Base-by-base conservation (phyloP, 2,797 vertebrate species). In the Gymnocypris eckloni region DNA sequence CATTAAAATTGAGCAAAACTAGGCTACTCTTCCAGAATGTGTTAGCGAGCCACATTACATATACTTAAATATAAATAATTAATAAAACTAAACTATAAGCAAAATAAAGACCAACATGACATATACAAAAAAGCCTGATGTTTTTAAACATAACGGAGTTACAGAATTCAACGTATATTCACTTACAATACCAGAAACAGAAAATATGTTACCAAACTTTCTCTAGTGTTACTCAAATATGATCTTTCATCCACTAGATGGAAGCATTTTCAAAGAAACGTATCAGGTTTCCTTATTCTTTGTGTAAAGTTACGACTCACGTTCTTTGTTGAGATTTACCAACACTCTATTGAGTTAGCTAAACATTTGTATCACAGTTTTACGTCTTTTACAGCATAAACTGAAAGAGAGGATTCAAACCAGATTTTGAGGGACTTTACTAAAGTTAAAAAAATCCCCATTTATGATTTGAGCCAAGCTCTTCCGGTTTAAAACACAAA, bases 231-330 rank as follows among this genome's bases (percentile, higher is more conserved):
- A 33, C 16, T 67, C 12, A 56, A 28, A 54, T 3, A 48, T 15
- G 10, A 33, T 33, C 2, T 18, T 4, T 18, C 54, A 20, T 22
- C 89, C 93, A 92, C 92, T 88, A 94, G 94, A 93, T 90, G 93
- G 87, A 93, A 85, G 70, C 78, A 84, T 93, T 93, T 83, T 2
- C 83, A 82, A 82, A 78, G 2, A 43, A 80, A 84, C 2, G 12
- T 25, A 56, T 45, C 50, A 13, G n/a, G 10, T 67, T n/a, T 72
- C 10, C 10, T 50, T 22, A 6, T 28, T 64, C 39, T 56, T 50
- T 54, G 41, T 83, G 54, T 73, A 20, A 45, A 33, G n/a, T 76
- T 48, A 25, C 37, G 8, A 4, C 9, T 20, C 59, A 39, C 0
- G 9, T 69, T 28, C 56, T 84, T 64, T 64, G 20, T 61, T 73